phyloP scores from a whole-genome alignment of 2,888 invertebrate genomes.

The Parelbella ahira region DNA sequence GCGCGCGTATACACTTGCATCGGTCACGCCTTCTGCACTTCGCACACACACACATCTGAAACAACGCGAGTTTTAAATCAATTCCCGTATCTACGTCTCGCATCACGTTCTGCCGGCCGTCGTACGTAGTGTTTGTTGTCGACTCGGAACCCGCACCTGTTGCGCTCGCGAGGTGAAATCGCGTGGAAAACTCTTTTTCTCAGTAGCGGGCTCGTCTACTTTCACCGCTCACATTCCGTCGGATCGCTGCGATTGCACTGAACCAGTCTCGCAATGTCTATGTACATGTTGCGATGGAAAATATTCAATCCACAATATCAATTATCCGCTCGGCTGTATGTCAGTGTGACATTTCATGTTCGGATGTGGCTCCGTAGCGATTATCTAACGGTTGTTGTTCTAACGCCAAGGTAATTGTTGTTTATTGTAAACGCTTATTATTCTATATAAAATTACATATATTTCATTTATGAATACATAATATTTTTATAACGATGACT shows the following conservation, averaged over 20 bases:
- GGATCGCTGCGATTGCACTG: slow-evolving; percentile 47
- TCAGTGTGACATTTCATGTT: slow-evolving; percentile 17
- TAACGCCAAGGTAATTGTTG: slow-evolving; percentile 7
- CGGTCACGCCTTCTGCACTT: slow-evolving; percentile 46
- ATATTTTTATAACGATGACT: not conserved
- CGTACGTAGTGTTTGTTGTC: slow-evolving; percentile 13
- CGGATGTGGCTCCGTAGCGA: slow-evolving; percentile 3
- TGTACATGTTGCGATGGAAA: slow-evolving; percentile 22
- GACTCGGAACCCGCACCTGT: slow-evolving; percentile 51
- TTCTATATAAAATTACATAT: too few species aligned
- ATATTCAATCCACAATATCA: slow-evolving; percentile 11
- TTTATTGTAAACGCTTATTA: too few species aligned
- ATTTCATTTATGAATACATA: too few species aligned
- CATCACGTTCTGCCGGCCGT: not conserved
- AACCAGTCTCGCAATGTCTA: slow-evolving; percentile 43
- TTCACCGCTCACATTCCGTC: slow-evolving; percentile 73
- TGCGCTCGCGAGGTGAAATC: slow-evolving; percentile 71
- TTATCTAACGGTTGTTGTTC: too few species aligned
- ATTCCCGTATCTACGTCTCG: too few species aligned
- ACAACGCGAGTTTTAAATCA: slow-evolving; percentile 6
- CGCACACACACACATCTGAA: slow-evolving; percentile 21
- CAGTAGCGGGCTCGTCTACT: slow-evolving; percentile 70
- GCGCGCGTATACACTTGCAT: slow-evolving; percentile 56
- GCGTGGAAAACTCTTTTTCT: slow-evolving; percentile 76
- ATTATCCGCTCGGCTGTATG: slow-evolving; percentile 13